Base-by-base conservation (phyloP, 2,888 invertebrate species). In the Actias luna region DNA sequence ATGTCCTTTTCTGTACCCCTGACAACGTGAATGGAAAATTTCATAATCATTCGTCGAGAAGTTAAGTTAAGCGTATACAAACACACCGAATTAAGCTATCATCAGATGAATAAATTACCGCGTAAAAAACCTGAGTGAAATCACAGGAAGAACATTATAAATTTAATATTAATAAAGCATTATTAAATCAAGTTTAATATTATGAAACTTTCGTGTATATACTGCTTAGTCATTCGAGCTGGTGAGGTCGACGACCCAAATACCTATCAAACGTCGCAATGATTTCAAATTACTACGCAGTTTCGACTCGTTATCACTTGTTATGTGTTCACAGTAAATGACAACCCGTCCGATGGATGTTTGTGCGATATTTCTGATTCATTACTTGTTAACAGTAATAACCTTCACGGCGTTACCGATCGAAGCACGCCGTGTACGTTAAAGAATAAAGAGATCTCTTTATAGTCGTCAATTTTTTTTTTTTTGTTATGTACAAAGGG, bases 161-260 rank as follows among this genome's bases (percentile, higher is more conserved):
- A n/a, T n/a, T n/a, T n/a, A n/a, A n/a, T n/a, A n/a, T n/a, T n/a
- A n/a, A n/a, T n/a, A n/a, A n/a, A n/a, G n/a, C n/a, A n/a, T n/a
- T n/a, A n/a, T 42, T 16, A 14, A 25, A 10, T 42, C 18, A 42
- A 42, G 42, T 25, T 50, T 50, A 50, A 25, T 42, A 63, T 50
- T 61, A 59, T 62, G 58, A 64, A 29, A 63, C 62, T 65, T 59
- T 59, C 59, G 57, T 61, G n/a, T n/a, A n/a, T n/a, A n/a, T n/a
- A n/a, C 46, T 58, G 27, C 36, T 57, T 52, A 60, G 33, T 64
- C 55, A 55, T 55, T 5, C n/a, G 29, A 5, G 29, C 22, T 25
- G 25, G 18, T 55, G 55, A 55, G 55, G 55, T 55, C 55, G 16
- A 55, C 29, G 55, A 55, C 29, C 55, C n/a, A n/a, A 16, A 29